Evolutionary conservation across 2,113 vertebrate genomes (phyloP), one percentile per base, ranked within the genome.

Genomic region (Tetrao urogallus): DNA sequence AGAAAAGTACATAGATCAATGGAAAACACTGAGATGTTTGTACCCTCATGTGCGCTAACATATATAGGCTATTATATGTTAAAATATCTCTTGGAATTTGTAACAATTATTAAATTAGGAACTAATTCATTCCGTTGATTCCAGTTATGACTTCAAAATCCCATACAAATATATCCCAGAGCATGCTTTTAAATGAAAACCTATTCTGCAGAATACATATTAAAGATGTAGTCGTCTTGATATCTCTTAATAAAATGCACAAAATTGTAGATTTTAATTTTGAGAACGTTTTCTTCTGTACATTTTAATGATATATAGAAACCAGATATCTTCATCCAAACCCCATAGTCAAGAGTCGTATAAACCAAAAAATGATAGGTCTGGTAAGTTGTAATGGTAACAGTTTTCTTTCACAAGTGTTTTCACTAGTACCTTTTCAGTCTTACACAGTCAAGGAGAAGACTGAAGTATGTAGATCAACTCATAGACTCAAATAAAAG

Each of bases 121-220:
- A 69, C 15, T 65, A 72, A 91, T 78, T 88, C 1, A 61, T 81
- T 80, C 73, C 81, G 57, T 69, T 90, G 42, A 66, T 67, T 58
- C 2, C 80, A 89, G 82, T 45, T 90, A 47, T 25, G 27, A 67
- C 45, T 83, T 75, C 83, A 67, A 90, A 94, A 90, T 92, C 22
- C 70, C 13, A 40, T 64, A 54, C 27, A 5, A 86, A 60, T 58
- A 20, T 73, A 76, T 61, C 17, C 38, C 24, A 20, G 34, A 71
- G 16, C 13, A 74, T 18, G 14, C 12, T 78, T 78, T 90, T 74
- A 90, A 88, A 93, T 1, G 7, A 67, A 88, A 93, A 36, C 3
- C 3, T 71, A 38, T 47, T 32, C 50, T 81, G 15, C 3, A 89
- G 70, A 93, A 85, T 34, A 5, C 3, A 21, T 14, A 42, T 24